Evolutionary conservation across 92 coral and sea anemone species (phyloP).

Genomic region (Ricordea florida): DNA sequence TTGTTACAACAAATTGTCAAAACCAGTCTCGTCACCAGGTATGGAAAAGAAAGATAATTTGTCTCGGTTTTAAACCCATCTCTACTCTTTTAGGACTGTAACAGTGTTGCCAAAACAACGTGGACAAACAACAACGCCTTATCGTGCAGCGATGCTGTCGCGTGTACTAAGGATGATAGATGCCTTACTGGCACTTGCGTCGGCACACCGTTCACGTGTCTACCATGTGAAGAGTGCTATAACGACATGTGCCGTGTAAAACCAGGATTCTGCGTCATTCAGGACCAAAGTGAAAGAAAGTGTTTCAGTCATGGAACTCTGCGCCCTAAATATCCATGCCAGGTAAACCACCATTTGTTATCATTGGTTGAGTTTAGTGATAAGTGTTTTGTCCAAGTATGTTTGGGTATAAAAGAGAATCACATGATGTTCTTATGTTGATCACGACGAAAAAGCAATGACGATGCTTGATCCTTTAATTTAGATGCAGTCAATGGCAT

Average conservation of each 20-base stretch:
- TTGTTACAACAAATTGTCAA: too few species aligned
- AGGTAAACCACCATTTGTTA: too few species aligned
- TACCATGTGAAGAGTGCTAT: slow-evolving; percentile 71
- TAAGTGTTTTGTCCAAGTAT: too few species aligned
- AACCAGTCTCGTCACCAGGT: too few species aligned
- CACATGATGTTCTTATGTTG: too few species aligned
- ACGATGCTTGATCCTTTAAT: too few species aligned
- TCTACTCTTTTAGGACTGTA: neutral
- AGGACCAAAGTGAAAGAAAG: slow-evolving; percentile 13
- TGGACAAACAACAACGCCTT: slow-evolving; percentile 31
- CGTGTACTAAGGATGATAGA: slow-evolving; percentile 76
- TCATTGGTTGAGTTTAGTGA: too few species aligned
- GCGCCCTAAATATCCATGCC: slow-evolving; percentile 80
- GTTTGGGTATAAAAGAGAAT: too few species aligned
- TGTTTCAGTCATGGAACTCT: slow-evolving; percentile 56
- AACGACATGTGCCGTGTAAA: slow-evolving; percentile 61
- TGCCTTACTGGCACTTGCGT: slow-evolving; percentile 63
- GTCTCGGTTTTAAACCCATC: neutral
- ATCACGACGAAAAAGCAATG: too few species aligned
- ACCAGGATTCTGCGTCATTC: slow-evolving; percentile 65
- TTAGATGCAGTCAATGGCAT: too few species aligned
- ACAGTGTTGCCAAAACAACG: neutral
- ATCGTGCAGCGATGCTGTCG: slow-evolving; percentile 60
- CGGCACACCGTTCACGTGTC: slow-evolving; percentile 75
- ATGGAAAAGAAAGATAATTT: too few species aligned